Percentiles rank a stretch among this genome's conserved stretches.
These are phyloP conservation scores for Encarsia formosa DNA, from an alignment of 2,888 invertebrate species.

Conservation along the genomic window DNA sequence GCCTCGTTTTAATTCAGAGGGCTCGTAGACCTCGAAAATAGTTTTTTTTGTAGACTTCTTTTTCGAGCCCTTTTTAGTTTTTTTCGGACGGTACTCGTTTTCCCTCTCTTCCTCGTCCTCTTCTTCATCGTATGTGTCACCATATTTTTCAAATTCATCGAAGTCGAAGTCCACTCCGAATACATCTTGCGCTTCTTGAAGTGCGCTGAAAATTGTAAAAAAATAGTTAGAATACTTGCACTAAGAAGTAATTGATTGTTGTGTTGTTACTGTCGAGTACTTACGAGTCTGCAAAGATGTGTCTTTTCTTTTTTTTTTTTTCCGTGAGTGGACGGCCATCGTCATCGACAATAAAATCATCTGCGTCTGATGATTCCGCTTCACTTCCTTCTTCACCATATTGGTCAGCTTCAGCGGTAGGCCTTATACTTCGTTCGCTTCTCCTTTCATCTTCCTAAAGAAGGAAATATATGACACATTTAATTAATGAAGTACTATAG, in stretches of 20 bases:
- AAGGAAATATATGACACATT: neutral
- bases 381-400: constrained; percentile 76
- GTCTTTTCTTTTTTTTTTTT: constrained; percentile 73
- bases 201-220: no score
- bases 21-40: constrained; percentile 94
- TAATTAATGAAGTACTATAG: neutral
- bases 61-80: constrained; percentile 70
- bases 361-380: constrained; percentile 81
- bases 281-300: constrained; percentile 83
- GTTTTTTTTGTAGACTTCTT: constrained; percentile 79
- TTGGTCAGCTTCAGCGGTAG: constrained; percentile 58
- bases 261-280: no score
- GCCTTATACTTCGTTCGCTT: constrained; percentile 67
- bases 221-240: no score
- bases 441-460: constrained; percentile 74
- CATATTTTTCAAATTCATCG: constrained; percentile 84
- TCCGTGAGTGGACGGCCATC: constrained; percentile 85
- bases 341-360: constrained; percentile 97
- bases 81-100: constrained; percentile 55
- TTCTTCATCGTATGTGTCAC: constrained; percentile 80
- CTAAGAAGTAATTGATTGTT: no score
- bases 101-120: constrained; percentile 76
- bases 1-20: constrained; percentile 91
- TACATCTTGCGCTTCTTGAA: constrained; percentile 98
- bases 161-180: constrained; percentile 99